A percentile compares a stretch with the other conserved stretches of the same genome.
Conservation (phyloP, 2,888 invertebrate species). For the Dysmachus trigonus region DNA sequence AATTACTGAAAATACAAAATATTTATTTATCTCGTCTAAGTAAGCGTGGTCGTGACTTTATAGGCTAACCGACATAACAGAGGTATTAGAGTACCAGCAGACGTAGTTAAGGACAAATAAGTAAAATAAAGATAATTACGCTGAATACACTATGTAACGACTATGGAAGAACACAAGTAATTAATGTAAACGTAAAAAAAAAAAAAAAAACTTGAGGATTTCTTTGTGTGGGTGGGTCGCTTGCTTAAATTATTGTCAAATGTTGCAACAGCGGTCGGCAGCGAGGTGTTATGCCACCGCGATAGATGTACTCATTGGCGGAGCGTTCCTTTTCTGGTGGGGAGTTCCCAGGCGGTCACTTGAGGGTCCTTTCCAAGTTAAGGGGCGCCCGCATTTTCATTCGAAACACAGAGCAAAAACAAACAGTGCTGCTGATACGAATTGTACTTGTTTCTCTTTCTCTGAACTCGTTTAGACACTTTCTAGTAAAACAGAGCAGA, state of each 20-base stretch:
- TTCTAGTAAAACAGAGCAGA: not conserved
- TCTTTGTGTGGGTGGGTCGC: slow-evolving; percentile 34
- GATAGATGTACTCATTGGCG: not conserved
- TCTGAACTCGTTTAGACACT: slow-evolving; percentile 1
- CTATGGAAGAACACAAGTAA: slow-evolving; percentile 5
- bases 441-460: not conserved
- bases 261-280: not conserved
- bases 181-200: slow-evolving; percentile 16
- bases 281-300: not conserved
- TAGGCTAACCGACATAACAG: slow-evolving; percentile 22
- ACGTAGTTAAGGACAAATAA: slow-evolving; percentile 11
- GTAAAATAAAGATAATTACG: slow-evolving; percentile 17
- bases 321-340: not conserved
- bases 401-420: not conserved
- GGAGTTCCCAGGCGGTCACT: slow-evolving; percentile 16
- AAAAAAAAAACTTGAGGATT: not conserved
- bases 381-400: not conserved
- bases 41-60: slow-evolving; percentile 45
- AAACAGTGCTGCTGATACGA: not conserved
- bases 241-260: slow-evolving; percentile 36
- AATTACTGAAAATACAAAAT: slow-evolving; percentile 35
- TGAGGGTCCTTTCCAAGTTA: not conserved
- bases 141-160: slow-evolving; percentile 30
- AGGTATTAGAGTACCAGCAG: slow-evolving; percentile 20
- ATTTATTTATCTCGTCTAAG: slow-evolving; percentile 44